Conservation (phyloP, 2,797 vertebrate species). For the Alca torda region DNA sequence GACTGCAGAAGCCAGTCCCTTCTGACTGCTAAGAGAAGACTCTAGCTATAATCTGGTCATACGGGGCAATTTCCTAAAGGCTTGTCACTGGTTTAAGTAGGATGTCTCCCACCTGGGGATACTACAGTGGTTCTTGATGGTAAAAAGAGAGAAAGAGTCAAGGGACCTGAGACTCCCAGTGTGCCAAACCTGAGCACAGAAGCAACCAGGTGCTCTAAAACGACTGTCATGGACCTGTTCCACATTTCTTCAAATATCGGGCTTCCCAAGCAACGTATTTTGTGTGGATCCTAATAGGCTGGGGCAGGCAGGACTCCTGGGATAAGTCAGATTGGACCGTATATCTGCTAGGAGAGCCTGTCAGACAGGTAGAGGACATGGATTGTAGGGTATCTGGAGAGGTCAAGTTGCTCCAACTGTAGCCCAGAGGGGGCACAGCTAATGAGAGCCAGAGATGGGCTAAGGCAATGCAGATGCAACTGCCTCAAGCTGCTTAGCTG, state of each 20-base stretch:
- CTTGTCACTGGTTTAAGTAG: not conserved
- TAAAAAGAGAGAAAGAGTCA: not conserved
- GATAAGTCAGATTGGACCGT: not conserved
- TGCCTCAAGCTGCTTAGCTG: slow-evolving; percentile 52
- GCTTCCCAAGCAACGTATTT: not conserved
- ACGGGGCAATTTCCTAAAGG: not conserved
- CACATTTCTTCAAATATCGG: not conserved
- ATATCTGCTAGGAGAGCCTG: not conserved
- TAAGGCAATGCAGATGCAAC: not conserved
- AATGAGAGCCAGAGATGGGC: not conserved
- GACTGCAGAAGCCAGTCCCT: not conserved
- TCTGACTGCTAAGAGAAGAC: not conserved
- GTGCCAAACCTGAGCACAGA: not conserved
- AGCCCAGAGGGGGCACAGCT: not conserved
- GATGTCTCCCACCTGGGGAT: not conserved
- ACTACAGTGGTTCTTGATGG: not conserved
- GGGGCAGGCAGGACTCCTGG: not conserved
- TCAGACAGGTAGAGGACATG: not conserved
- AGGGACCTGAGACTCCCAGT: not conserved
- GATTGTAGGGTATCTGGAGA: not conserved
- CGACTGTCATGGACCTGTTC: not conserved
- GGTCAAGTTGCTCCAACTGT: not conserved
- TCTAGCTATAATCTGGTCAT: not conserved
- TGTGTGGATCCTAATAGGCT: not conserved
- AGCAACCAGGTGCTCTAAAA: not conserved